Evolutionary conservation across 2,797 vertebrate genomes (phyloP), one percentile per base, ranked within the genome.

Genomic region (Poecile montanus): DNA sequence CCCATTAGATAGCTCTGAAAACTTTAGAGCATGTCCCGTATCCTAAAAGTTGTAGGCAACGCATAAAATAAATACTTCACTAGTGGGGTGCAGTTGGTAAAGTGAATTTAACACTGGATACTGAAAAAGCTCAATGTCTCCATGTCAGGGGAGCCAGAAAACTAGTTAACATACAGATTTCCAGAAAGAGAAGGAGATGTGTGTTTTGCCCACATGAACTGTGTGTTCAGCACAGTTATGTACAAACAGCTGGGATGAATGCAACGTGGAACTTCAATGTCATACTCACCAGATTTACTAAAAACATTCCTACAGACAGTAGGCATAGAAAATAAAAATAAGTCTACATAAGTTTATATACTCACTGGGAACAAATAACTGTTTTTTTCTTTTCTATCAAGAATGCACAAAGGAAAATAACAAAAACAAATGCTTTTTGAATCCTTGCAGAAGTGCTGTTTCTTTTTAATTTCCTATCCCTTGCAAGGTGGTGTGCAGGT

Each of bases 11-110:
- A 62, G 10, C 34, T 87, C 57, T 18, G 29, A 73, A 62, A 82
- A 34, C 36, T 54, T 60, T 65, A 44, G 45, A 25, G 11, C 0
- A 0, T 25, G 16, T 29, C 38, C 44, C 3, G 3, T 23, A 22
- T 20, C 40, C 13, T 60, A 48, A 60, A 89, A 85, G 15, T 18
- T 25, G 61, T 30, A 71, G 58, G 44, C 13, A 76, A 27, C 7
- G 11, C 22, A 34, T 26, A 47, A 78, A 81, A 75, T 3, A 57
- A 75, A 11, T 27, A 56, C n/a, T 87, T 83, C 25, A 34, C 5
- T 62, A 1, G 1, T 26, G 4, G 23, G 30, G 42, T 45, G 57
- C 26, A 80, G 60, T 30, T 77, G 58, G 15, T 11, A 58, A 54
- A 79, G 66, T 18, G 26, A 38, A 19, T 61, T 32, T n/a, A 68